phyloP scores from a whole-genome alignment of 2,797 vertebrate genomes.

The Naso thynnoides region DNA sequence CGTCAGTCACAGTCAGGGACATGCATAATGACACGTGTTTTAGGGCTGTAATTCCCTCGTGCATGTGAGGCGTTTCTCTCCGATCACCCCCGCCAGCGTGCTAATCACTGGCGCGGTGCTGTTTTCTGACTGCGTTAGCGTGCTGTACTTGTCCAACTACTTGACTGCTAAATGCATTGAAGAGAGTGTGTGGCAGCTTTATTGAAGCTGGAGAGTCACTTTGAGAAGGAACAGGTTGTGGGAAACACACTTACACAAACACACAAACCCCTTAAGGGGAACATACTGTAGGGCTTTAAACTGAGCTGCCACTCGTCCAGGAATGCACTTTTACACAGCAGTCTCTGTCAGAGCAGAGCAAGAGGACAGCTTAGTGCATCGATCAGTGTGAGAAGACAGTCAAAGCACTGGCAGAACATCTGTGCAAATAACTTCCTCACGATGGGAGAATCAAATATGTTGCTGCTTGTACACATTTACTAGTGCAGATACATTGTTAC shows the following conservation, averaged over 20 bases:
- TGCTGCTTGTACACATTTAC: background rate
- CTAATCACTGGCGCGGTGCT: constrained; percentile 59
- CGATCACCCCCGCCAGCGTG: constrained; percentile 51
- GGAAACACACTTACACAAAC: constrained; percentile 5
- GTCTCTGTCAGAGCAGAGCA: constrained; percentile 12
- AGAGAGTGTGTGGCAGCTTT: constrained; percentile 25
- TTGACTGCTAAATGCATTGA: constrained; percentile 22
- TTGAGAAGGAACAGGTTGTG: constrained; percentile 33
- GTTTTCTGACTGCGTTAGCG: constrained; percentile 31
- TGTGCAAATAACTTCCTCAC: background rate
- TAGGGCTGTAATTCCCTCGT: constrained; percentile 64
- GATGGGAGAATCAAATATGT: too few relatives aligned
- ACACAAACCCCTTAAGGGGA: background rate
- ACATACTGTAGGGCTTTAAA: constrained; percentile 21
- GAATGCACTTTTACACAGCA: constrained; percentile 8
- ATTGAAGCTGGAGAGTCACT: constrained; percentile 18
- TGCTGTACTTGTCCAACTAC: constrained; percentile 12
- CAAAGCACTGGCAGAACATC: constrained; percentile 1
- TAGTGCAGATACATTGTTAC: background rate
- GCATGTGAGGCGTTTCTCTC: constrained; percentile 68
- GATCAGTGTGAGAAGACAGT: constrained; percentile 1
- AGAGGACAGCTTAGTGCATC: background rate
- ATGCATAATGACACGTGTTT: constrained; percentile 73
- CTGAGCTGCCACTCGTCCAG: constrained; percentile 14
- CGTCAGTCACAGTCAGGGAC: constrained; percentile 59